These are phyloP conservation scores for Anarrhichthys ocellatus DNA, from an alignment of 2,113 vertebrate species.

Conservation along the genomic window DNA sequence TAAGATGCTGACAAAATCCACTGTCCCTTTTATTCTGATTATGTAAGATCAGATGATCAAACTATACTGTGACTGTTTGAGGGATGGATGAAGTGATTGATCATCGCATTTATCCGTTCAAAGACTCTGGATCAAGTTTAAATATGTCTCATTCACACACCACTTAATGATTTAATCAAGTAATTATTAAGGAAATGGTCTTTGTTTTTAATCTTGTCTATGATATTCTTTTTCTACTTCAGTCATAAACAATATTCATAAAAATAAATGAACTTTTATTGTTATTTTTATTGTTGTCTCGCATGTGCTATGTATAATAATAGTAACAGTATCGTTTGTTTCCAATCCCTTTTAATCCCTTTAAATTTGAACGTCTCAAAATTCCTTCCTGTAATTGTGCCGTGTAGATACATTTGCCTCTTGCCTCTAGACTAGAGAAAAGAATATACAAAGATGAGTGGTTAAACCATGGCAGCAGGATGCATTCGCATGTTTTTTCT, in stretches of 20 bases:
- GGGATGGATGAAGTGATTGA: not conserved
- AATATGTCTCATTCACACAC: not conserved
- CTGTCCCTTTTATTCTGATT: not conserved
- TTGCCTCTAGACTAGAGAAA: not conserved
- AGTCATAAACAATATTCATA: not conserved
- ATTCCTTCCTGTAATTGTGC: not conserved
- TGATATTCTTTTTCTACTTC: not conserved
- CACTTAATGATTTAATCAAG: not conserved
- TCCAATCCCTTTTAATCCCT: not conserved
- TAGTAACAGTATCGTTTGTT: not conserved
- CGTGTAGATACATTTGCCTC: not conserved
- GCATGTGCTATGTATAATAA: not conserved
- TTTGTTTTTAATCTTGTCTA: too few species aligned
- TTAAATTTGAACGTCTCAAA: not conserved
- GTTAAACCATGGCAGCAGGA: not conserved
- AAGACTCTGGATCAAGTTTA: not conserved
- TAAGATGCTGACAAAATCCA: slow-evolving; percentile 36
- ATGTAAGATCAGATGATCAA: not conserved
- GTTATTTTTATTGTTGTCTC: not conserved
- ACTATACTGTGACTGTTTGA: too few species aligned
- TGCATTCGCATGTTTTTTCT: not conserved
- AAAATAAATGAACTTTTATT: not conserved
- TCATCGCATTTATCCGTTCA: not conserved
- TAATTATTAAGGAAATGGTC: not conserved
- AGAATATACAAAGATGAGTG: not conserved